phyloP scores from a whole-genome alignment of 53 echinoderm and acorn worm species.

The Stichopus horrens region DNA sequence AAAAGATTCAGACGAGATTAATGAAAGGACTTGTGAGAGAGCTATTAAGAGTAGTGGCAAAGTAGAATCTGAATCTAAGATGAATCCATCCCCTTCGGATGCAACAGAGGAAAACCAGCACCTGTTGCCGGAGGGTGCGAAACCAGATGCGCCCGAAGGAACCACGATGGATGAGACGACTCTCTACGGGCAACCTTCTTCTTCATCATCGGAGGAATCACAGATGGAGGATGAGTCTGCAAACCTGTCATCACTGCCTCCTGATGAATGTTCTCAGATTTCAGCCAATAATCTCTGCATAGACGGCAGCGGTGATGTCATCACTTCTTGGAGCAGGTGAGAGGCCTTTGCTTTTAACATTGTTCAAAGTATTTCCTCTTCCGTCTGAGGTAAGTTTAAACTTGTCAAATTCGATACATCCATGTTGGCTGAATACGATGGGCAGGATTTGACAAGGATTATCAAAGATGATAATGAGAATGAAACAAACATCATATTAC shows the following conservation, averaged over 20 bases:
- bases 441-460: no score
- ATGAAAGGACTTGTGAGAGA: neutral
- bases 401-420: no score
- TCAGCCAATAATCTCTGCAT: constrained; percentile 30
- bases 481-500: no score
- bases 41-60: neutral
- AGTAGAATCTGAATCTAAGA: neutral
- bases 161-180: neutral
- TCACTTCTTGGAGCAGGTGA: constrained; percentile 30
- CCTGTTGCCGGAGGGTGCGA: neutral
- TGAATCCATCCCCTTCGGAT: neutral
- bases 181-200: neutral
- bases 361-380: neutral
- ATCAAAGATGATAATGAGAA: no score
- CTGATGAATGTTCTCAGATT: constrained; percentile 34
- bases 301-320: constrained; percentile 14
- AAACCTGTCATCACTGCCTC: constrained; percentile 19
- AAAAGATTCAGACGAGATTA: constrained; percentile 4
- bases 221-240: neutral
- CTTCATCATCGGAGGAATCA: neutral
- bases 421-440: no score
- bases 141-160: constrained; percentile 2
- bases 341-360: neutral
- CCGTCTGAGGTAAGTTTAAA: no score
- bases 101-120: neutral